Evolutionary conservation across 2,888 invertebrate species (phyloP), one percentile per base, ranked within the genome.

Genomic region (Acanthosepion pharaonis): DNA sequence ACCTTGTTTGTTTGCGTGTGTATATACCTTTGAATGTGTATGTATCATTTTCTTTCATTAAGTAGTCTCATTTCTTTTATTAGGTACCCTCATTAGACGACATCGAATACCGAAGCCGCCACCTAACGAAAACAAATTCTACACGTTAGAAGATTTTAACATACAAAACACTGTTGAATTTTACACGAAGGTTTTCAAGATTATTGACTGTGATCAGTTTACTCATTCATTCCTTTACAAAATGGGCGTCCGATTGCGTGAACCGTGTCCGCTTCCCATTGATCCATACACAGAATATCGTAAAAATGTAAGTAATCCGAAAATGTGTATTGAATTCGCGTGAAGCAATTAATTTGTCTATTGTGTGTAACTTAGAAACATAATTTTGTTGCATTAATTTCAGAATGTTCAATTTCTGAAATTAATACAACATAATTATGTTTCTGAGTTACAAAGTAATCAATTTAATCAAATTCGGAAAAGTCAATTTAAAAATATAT

Each of bases 121-220:
- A 64, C 97, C 98, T 33, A 98, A 98, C 96, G 98, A 98, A 96
- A 98, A 98, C 95, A 98, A 98, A 95, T 99, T 98, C 97, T 98
- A 98, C 97, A 98, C 99, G 95, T 98, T 99, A 33, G 98, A 99
- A 42, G 99, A 99, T 97, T 98, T 99, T 91, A 99, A 99, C 97
- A 98, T 99, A 95, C 98, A 99, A 91, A 98, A 98, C 94, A 98
- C 98, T 96, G 98, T 99, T 25, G 96, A 96, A 93, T 98, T 99
- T 95, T 99, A 98, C 96, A 99, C 99, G 28, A 98, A 98, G 97
- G 98, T 98, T 20, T 99, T 98, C 97, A 98, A 98, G 98, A 98
- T 99, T 94, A 98, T 98, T 0, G 98, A 98, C 96, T 99, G 99
- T 97, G 99, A 99, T 97, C 98, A 98, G 95, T 99, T 99, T 97